Conservation (phyloP, 2,113 vertebrate genomes). For the Takifugu bimaculatus region DNA sequence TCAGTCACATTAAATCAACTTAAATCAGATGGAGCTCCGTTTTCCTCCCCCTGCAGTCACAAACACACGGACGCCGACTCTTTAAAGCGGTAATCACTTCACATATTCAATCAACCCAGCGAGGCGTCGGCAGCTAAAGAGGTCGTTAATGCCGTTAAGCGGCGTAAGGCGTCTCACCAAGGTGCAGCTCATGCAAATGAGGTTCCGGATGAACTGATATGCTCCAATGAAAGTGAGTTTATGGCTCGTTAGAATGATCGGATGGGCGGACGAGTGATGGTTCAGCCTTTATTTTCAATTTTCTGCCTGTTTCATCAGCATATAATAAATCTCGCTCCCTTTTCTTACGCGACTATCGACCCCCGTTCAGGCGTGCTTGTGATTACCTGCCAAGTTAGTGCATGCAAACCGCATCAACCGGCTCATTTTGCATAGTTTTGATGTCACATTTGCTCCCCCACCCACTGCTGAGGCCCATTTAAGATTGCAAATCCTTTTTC, state of each 20-base stretch:
- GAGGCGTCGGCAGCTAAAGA: slow-evolving; percentile 9
- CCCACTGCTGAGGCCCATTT: not conserved
- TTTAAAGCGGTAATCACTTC: slow-evolving; percentile 4
- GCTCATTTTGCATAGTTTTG: too few species aligned
- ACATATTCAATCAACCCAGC: slow-evolving; percentile 30
- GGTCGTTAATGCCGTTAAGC: slow-evolving; percentile 45
- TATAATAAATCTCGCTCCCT: slow-evolving; percentile 47
- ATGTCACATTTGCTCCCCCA: not conserved
- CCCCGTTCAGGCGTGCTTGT: slow-evolving; percentile 17
- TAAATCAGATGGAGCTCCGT: not conserved
- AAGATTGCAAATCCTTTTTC: not conserved
- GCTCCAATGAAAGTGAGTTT: slow-evolving; percentile 22
- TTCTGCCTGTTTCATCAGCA: slow-evolving; percentile 10
- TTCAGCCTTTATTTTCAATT: slow-evolving; percentile 7
- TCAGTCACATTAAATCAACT: not conserved
- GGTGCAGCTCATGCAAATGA: slow-evolving; percentile 47
- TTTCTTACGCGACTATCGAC: slow-evolving; percentile 21
- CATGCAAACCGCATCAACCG: too few species aligned
- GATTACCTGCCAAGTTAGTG: slow-evolving; percentile 1
- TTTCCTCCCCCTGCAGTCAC: not conserved
- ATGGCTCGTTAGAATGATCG: slow-evolving; percentile 27
- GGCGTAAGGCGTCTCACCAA: slow-evolving; percentile 28
- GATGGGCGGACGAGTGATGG: slow-evolving; percentile 18
- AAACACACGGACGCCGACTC: slow-evolving; percentile 8
- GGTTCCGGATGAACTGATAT: slow-evolving; percentile 34